Conservation (phyloP, 1,140 invertebrate genomes). For the Mizuhopecten yessoensis region DNA sequence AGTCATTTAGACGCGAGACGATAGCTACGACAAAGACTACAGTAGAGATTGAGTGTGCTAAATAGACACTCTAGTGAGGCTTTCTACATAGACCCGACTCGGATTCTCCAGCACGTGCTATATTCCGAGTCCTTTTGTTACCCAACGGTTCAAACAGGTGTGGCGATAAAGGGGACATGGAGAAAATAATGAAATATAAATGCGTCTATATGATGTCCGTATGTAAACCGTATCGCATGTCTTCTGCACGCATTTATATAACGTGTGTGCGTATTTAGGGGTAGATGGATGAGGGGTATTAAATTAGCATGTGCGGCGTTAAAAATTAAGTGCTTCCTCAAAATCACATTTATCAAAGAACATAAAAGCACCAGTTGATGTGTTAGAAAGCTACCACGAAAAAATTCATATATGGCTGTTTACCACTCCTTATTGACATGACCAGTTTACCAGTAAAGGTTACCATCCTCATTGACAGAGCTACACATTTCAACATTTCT, state of each 20-base stretch:
- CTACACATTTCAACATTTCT: no score
- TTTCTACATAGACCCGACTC: neutral
- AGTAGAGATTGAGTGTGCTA: neutral
- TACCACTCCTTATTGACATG: no score
- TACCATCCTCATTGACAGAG: no score
- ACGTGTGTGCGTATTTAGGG: neutral
- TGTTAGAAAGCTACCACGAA: neutral
- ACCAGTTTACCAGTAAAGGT: no score
- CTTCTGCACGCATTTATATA: no score
- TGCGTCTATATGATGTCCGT: neutral
- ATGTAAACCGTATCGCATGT: neutral
- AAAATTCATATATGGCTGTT: no score
- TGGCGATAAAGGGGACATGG: neutral
- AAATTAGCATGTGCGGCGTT: neutral
- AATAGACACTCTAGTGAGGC: neutral
- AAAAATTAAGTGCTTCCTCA: neutral
- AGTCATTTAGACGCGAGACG: slow-evolving; percentile 17
- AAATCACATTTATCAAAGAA: neutral
- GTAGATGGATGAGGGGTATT: neutral
- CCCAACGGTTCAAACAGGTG: neutral
- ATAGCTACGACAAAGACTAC: neutral
- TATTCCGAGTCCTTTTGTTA: neutral
- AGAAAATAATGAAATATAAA: neutral
- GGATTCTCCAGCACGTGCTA: neutral
- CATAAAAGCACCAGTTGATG: no score